phyloP scores from a whole-genome alignment of 2,797 vertebrate genomes.

The Pseudomugil gertrudae region DNA sequence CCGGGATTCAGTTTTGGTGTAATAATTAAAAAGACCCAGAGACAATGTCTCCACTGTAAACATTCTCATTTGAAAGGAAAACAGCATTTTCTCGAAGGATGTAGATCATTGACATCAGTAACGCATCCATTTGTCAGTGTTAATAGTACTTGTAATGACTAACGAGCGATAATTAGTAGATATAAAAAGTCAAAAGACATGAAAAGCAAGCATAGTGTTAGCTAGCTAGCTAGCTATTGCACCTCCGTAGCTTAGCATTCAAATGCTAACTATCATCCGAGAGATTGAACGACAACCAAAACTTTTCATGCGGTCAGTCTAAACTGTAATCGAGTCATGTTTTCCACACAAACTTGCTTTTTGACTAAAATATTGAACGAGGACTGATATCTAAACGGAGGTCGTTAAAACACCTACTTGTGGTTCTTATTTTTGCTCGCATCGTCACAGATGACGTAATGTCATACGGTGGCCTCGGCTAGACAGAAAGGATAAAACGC shows the following conservation, averaged over 20 bases:
- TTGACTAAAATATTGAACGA: not conserved
- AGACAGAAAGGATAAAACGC: conserved; percentile 37
- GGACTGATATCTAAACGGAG: not conserved
- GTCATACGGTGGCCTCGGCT: conserved; percentile 67
- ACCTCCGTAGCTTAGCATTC: conserved; percentile 25
- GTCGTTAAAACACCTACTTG: conserved; percentile 6
- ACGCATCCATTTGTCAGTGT: not conserved
- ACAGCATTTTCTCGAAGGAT: conserved; percentile 17
- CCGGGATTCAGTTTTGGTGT: not conserved
- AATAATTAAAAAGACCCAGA: not conserved
- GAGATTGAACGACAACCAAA: not conserved
- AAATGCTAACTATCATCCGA: conserved; percentile 10
- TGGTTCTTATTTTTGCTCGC: conserved; percentile 67
- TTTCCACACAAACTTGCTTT: not conserved
- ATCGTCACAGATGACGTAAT: conserved; percentile 35
- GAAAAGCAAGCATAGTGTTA: not conserved
- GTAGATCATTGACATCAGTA: not conserved
- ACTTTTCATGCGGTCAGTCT: not conserved
- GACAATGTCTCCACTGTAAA: not conserved
- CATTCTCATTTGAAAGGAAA: not conserved
- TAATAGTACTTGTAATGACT: too few relatives aligned
- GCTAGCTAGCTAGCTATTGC: conserved; percentile 6
- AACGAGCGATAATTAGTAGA: too few relatives aligned
- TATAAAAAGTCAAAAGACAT: too few relatives aligned
- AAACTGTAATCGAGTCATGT: not conserved